Percentiles rank a stretch among this genome's conserved stretches.
phyloP scores from a whole-genome alignment of 2,113 vertebrate species.

The Xenopus laevis region DNA sequence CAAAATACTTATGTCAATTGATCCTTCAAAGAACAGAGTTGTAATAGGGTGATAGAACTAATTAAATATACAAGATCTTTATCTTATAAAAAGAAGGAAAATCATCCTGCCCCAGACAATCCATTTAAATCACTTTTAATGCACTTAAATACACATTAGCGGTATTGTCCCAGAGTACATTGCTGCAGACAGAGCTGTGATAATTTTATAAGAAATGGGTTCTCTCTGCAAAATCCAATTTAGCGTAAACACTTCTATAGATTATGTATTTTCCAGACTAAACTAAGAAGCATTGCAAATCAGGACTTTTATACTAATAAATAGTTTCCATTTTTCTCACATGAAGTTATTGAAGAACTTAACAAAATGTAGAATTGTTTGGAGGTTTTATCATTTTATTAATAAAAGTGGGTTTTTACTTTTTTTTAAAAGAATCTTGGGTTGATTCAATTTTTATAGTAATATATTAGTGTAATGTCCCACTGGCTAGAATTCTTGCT shows the following conservation, averaged over 20 bases:
- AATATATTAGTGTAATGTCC: too few species aligned
- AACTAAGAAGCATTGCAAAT: too few species aligned
- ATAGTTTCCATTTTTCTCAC: too few species aligned
- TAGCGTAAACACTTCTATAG: background rate
- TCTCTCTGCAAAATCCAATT: background rate
- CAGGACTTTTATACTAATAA: too few species aligned
- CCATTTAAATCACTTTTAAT: conserved; percentile 19
- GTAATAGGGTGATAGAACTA: conserved; percentile 19
- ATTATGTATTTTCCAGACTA: too few species aligned
- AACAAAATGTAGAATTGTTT: too few species aligned
- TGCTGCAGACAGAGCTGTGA: background rate
- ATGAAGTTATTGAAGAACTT: too few species aligned
- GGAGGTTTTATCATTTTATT: too few species aligned
- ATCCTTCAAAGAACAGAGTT: conserved; percentile 23
- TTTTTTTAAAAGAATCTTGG: too few species aligned
- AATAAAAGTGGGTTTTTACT: too few species aligned
- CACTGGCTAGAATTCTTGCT: too few species aligned
- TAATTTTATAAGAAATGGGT: background rate
- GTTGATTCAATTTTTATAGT: too few species aligned
- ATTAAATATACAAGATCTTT: conserved; percentile 35
- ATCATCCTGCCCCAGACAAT: background rate
- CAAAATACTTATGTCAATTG: conserved; percentile 37
- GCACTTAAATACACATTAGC: conserved; percentile 17
- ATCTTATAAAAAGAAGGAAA: background rate
- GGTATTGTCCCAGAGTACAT: background rate